A percentile compares a stretch with the other conserved stretches of the same genome.
These are phyloP conservation scores for Dendrocopos noguchii DNA, from an alignment of 2,113 vertebrate genomes.

Conservation along the genomic window DNA sequence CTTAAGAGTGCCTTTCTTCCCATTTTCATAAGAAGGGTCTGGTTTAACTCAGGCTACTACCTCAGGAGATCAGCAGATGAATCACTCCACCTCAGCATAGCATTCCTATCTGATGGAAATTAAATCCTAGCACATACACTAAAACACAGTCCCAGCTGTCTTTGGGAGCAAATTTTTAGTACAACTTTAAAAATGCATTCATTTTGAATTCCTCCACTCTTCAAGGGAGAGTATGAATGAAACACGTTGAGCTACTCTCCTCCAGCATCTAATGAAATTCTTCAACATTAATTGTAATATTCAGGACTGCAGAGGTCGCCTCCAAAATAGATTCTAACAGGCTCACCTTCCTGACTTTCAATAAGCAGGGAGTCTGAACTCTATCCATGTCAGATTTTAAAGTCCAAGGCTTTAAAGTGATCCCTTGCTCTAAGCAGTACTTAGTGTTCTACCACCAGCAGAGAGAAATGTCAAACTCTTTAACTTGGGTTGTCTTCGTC, in stretches of 20 bases:
- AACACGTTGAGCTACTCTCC: background rate
- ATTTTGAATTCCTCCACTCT: background rate
- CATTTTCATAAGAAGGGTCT: background rate
- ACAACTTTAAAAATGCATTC: background rate
- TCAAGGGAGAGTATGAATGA: background rate
- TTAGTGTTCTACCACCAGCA: constrained; percentile 3
- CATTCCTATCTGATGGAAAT: background rate
- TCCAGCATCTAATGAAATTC: background rate
- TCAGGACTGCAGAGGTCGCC: background rate
- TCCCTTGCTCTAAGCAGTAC: background rate
- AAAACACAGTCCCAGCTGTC: background rate
- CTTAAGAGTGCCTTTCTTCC: background rate
- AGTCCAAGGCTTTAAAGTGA: background rate
- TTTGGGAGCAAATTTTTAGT: background rate
- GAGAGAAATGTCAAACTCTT: background rate
- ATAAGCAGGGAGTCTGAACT: background rate
- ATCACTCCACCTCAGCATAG: background rate
- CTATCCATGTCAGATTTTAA: background rate
- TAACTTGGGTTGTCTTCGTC: background rate
- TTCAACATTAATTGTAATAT: background rate
- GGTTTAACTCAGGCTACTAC: background rate
- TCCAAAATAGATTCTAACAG: background rate
- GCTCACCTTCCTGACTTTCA: background rate
- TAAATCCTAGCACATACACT: background rate
- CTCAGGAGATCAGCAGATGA: background rate